Conservation (phyloP, 2,797 vertebrate species). For the Acipenser oxyrinchus region DNA sequence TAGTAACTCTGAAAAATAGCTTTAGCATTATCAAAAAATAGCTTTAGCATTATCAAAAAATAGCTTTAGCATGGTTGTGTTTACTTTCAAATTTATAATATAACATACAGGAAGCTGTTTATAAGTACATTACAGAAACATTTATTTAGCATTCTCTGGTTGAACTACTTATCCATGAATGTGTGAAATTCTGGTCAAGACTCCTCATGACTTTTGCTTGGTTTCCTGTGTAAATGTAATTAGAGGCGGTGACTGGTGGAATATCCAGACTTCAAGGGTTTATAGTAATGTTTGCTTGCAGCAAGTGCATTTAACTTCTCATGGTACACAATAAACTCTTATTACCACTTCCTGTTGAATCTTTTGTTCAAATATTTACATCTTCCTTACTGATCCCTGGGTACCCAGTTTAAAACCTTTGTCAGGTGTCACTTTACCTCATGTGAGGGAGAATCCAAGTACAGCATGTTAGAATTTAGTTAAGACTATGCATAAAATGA, state of each 20-base stretch:
- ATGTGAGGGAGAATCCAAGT: no score
- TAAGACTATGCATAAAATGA: no score
- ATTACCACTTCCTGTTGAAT: slow-evolving; percentile 1
- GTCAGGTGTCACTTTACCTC: no score
- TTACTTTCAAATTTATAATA: no score
- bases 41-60: no score
- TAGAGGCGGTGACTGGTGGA: slow-evolving; percentile 21
- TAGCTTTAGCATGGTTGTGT: no score
- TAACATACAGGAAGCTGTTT: no score
- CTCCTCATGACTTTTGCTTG: slow-evolving; percentile 22
- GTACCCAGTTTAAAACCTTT: no score
- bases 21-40: no score
- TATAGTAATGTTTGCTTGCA: slow-evolving; percentile 20
- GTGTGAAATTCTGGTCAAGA: background rate
- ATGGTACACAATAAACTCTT: slow-evolving; percentile 16
- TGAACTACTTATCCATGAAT: slow-evolving; percentile 11
- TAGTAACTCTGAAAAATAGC: no score
- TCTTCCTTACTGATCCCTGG: no score
- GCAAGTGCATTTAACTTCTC: background rate
- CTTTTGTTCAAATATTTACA: slow-evolving; percentile 4
- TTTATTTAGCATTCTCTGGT: slow-evolving; percentile 25
- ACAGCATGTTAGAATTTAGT: no score
- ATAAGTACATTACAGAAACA: background rate
- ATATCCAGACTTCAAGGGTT: slow-evolving; percentile 29
- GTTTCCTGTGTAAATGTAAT: slow-evolving; percentile 41